Conservation (phyloP, 1,140 invertebrate genomes). For the Oryzaephilus surinamensis region DNA sequence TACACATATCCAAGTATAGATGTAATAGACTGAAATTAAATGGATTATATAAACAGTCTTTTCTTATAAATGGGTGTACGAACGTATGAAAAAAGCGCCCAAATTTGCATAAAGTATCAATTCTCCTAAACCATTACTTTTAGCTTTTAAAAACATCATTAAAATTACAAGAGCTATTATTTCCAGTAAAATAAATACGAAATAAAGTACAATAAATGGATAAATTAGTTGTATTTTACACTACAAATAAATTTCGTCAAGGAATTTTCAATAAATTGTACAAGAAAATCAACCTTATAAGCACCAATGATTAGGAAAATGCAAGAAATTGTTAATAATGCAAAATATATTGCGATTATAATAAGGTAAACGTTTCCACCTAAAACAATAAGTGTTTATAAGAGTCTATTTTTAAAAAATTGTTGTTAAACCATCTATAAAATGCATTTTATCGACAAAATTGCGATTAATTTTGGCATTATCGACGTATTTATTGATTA, state of each 20-base stretch:
- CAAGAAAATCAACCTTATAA: not conserved
- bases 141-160: conserved; percentile 8
- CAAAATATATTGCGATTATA: not conserved
- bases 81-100: conserved; percentile 10
- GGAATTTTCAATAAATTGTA: not conserved
- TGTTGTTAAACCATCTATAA: not conserved
- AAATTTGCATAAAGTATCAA: conserved; percentile 13
- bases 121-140: conserved; percentile 8
- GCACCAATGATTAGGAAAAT: conserved; percentile 1
- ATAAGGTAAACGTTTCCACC: not conserved
- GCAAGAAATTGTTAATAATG: not conserved
- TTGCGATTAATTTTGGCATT: no score
- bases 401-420: not conserved
- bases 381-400: not conserved
- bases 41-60: conserved; percentile 1
- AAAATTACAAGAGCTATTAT: conserved; percentile 4
- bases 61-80: conserved; percentile 3
- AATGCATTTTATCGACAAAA: no score
- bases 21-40: conserved; percentile 6
- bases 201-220: conserved; percentile 11
- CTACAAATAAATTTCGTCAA: conserved; percentile 6
- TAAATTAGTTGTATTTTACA: conserved; percentile 10
- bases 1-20: conserved; percentile 4
- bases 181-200: conserved; percentile 7
- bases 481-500: no score